phyloP scores from a whole-genome alignment of 1,140 invertebrate species.

The Brachionus rubens region DNA sequence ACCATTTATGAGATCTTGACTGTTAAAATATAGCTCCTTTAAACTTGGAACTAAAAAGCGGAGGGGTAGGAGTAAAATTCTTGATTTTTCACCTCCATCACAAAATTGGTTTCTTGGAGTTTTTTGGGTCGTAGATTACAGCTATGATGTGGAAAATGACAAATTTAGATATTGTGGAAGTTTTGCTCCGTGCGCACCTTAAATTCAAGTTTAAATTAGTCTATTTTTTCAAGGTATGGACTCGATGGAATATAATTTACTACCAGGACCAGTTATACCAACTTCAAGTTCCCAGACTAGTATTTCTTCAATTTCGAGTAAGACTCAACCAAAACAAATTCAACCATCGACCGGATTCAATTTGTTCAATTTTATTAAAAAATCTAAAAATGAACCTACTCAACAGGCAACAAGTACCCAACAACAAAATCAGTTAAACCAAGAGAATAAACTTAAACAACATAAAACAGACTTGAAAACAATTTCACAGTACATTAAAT shows the following conservation, averaged over 20 bases:
- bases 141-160: too few relatives aligned
- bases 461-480: constrained; percentile 61
- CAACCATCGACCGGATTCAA: not conserved
- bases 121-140: too few relatives aligned
- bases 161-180: too few relatives aligned
- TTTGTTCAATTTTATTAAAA: not conserved
- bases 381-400: not conserved
- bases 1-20: too few relatives aligned
- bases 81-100: too few relatives aligned
- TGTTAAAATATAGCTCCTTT: too few relatives aligned
- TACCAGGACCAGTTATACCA: not conserved
- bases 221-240: not conserved
- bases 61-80: too few relatives aligned
- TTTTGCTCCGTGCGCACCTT: too few relatives aligned
- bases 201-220: too few relatives aligned
- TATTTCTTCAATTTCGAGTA: not conserved
- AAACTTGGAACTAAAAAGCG: too few relatives aligned
- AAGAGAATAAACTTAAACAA: constrained; percentile 27
- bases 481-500: constrained; percentile 74
- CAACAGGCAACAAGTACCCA: not conserved
- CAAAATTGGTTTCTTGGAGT: too few relatives aligned
- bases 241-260: not conserved
- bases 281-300: not conserved
- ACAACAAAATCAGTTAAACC: too few relatives aligned
- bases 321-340: not conserved